These are phyloP conservation scores for Olivierus martensii DNA, from an alignment of 1,140 invertebrate genomes.

Conservation along the genomic window DNA sequence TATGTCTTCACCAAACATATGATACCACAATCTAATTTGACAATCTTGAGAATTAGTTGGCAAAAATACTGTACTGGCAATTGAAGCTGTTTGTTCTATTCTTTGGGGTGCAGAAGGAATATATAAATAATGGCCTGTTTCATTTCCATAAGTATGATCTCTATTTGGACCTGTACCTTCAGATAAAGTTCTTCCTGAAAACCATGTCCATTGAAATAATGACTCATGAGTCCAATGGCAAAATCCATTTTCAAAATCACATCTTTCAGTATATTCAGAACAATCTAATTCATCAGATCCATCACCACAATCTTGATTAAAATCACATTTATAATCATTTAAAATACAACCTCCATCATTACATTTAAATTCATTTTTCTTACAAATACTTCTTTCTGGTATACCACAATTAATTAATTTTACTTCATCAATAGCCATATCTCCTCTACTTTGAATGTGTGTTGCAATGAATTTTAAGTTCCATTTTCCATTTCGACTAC, in stretches of 20 bases:
- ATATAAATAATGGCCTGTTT: constrained; percentile 8
- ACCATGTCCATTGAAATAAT: constrained; percentile 3
- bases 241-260: constrained; percentile 14
- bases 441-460: constrained; percentile 2
- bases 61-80: constrained; percentile 8
- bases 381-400: constrained; percentile 11
- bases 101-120: background rate
- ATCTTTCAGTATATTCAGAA: constrained; percentile 6
- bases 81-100: background rate
- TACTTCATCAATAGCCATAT: constrained; percentile 15
- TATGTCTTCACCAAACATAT: constrained; percentile 1
- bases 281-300: constrained; percentile 18
- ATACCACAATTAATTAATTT: constrained; percentile 9
- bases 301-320: constrained; percentile 15
- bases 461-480: constrained; percentile 14
- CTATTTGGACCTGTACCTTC: constrained; percentile 9
- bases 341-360: constrained; percentile 12
- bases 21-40: constrained; percentile 12
- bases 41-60: constrained; percentile 8
- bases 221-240: constrained; percentile 9
- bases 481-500: constrained; percentile 6
- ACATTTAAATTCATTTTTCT: constrained; percentile 12
- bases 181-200: constrained; percentile 7
- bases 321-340: constrained; percentile 13
- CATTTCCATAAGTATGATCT: constrained; percentile 16